Percentiles rank a stretch among this genome's conserved stretches.
Conservation (phyloP, 2,113 vertebrate species). For the Tachycineta bicolor region DNA sequence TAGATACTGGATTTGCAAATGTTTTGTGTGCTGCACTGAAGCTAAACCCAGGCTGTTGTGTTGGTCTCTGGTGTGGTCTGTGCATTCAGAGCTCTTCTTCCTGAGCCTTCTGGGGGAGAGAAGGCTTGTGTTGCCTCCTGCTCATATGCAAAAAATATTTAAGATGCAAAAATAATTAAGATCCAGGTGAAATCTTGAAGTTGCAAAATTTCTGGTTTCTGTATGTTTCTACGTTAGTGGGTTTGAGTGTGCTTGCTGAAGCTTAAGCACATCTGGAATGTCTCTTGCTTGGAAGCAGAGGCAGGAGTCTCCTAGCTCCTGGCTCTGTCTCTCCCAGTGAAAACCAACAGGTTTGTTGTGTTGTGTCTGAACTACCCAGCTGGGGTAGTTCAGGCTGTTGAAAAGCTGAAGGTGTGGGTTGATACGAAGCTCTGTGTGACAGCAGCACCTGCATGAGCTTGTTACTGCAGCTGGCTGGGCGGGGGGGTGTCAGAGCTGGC, state of each 20-base stretch:
- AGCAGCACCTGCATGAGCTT: neutral
- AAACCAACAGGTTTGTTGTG: neutral
- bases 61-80: neutral
- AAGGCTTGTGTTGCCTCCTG: neutral
- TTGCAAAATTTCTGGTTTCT: neutral
- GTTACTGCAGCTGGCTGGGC: neutral
- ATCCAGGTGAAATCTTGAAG: neutral
- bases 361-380: neutral
- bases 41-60: neutral
- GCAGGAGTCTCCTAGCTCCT: neutral
- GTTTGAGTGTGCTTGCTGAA: neutral
- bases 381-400: neutral
- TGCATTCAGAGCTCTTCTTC: neutral
- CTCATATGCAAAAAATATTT: neutral
- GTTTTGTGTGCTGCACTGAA: neutral
- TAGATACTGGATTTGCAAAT: neutral
- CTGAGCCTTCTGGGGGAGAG: neutral
- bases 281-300: neutral
- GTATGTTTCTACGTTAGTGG: neutral
- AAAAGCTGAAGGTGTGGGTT: neutral
- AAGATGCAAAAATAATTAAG: neutral
- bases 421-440: neutral
- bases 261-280: neutral
- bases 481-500: neutral
- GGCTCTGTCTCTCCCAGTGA: fast-evolving